Evolutionary conservation across 2,113 vertebrate species (phyloP), one percentile per base, ranked within the genome.

Genomic region (Pelecanoides urinatrix): DNA sequence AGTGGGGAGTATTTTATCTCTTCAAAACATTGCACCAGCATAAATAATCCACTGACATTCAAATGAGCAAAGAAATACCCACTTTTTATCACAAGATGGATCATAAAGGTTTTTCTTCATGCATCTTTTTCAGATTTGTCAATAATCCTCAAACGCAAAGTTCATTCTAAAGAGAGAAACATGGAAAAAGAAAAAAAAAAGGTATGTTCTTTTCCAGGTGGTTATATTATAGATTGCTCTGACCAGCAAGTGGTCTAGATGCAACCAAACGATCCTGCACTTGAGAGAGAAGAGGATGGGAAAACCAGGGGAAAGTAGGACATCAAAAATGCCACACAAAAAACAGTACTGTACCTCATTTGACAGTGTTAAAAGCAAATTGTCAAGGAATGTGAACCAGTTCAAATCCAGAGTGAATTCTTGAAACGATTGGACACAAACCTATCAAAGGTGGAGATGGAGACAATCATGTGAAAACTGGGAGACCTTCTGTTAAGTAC

Each of bases 1-100:
- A 97, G 97, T 95, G 89, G 96, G 97, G 95, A 97, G 97, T 77
- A 97, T 96, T 98, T 97, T 96, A 98, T 96, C 96, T 97, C 95
- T 94, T 93, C 89, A 93, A 95, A 97, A 97, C 96, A 97, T 97
- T 96, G 87, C 94, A 87, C 96, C 95, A 96, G 93, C 89, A 89
- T 63, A 92, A 95, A 97, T 94, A 96, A 97, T 95, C 97, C 92
- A 78, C 88, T 16, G 29, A 96, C 95, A 96, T 92, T 96, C 93
- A 97, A 96, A 97, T 93, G 97, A 94, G 96, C 95, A 97, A 94
- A 94, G 89, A 96, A 94, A 96, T 94, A 79, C 62, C 63, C 20
- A 0, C 6, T 32, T 94, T 91, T 96, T 95, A 59, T 84, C 94
- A 95, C 95, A 95, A 96, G 95, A 97, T 95, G 87, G 95, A 96